Percentiles rank a stretch among this genome's conserved stretches.
Evolutionary conservation across 2,113 vertebrate genomes (phyloP).

Genomic region (Microcebus griseorufus): DNA sequence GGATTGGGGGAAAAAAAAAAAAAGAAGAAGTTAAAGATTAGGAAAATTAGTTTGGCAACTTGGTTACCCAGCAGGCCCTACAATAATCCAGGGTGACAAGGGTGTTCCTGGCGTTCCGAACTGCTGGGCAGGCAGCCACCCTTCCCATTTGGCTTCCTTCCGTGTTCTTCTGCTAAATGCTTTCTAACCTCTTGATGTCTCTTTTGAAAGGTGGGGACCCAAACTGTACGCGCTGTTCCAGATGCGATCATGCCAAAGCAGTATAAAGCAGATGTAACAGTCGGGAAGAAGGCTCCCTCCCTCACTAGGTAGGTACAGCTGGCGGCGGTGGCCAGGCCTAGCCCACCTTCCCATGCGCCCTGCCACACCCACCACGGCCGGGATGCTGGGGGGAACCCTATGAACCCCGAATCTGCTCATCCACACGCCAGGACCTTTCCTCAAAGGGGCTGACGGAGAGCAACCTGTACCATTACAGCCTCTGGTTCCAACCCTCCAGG

Average conservation of each 20-base stretch:
- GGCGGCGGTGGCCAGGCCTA: neutral
- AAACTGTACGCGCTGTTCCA: conserved; percentile 78
- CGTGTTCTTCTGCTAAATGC: neutral
- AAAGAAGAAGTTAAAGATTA: neutral
- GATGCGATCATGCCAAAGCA: conserved; percentile 77
- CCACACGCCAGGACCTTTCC: neutral
- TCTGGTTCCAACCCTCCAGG: accelerated
- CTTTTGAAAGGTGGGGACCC: conserved; percentile 79
- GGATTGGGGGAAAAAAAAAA: neutral
- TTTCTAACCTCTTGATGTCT: conserved; percentile 69
- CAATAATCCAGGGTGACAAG: too few relatives aligned
- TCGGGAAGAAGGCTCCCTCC: neutral
- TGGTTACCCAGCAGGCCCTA: neutral
- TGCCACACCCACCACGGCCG: neutral
- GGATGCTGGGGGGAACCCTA: neutral
- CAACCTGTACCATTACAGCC: accelerated
- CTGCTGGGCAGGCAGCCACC: neutral
- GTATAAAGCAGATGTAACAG: conserved; percentile 75
- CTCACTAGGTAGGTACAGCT: conserved; percentile 49
- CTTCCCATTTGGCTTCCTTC: neutral
- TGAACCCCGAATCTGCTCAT: neutral
- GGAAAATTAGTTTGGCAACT: neutral
- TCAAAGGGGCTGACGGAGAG: neutral
- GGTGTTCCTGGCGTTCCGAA: neutral
- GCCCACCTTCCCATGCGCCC: neutral